Evolutionary conservation across 2,888 invertebrate species (phyloP), one percentile per base, ranked within the genome.

Genomic region (Phorcus lineatus): DNA sequence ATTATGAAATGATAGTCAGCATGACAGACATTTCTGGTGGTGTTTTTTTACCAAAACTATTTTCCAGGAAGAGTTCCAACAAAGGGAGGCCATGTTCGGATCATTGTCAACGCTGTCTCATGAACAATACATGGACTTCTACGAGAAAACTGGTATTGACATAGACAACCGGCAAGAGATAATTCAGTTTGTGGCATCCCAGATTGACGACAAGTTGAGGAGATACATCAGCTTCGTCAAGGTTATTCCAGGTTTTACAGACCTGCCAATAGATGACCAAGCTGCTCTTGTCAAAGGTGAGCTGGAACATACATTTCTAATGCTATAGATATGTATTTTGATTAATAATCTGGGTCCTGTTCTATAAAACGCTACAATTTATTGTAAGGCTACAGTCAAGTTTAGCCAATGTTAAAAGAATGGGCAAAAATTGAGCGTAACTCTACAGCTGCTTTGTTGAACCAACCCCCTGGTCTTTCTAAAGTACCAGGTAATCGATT

Each of bases 191-290:
- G 87, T 89, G 77, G 84, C 90, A 19, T 83, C 86, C 1, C 87
- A 88, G 74, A 86, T 91, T 77, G 92, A 92, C 75, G 83, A 86
- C 11, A 89, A 87, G 28, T 87, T 92, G 40, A 87, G 87, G 62
- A 86, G 86, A 36, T 90, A 89, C 82, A 91, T 92, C 22, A 77
- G 83, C 55, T 92, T 91, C 82, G 91, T 91, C 22, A 92, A 92
- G 81, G 82, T 86, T n/a, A 83, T 92, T 55, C 92, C 92, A n/a
- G 92, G 91, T n/a, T 92, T 92, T 80, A 86, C 85, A 22, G 85
- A 87, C 1, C 86, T 92, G 1, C 85, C 88, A 17, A 78, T 92
- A 7, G 88, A 90, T 31, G 92, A 92, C 80, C 92, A 92, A 84
- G 90, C 91, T 40, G 82, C 85, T 47, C 78, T 83, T 6, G 84